phyloP scores from a whole-genome alignment of 2,888 invertebrate species.

The Ctena decussata region DNA sequence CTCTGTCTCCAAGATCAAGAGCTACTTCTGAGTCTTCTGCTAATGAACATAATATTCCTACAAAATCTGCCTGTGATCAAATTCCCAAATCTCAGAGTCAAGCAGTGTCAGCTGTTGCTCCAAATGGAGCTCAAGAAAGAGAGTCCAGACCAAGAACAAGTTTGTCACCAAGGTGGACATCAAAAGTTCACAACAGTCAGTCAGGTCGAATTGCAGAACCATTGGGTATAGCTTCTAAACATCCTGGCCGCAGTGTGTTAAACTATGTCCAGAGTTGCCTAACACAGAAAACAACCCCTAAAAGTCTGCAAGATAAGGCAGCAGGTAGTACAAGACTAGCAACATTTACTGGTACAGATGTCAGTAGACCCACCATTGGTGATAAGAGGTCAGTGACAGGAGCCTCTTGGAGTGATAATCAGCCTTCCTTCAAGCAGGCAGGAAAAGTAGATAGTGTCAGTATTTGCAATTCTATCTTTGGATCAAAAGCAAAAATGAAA shows the following conservation, averaged over 20 bases:
- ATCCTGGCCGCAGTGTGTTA: slow-evolving; percentile 9
- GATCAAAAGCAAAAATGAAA: not conserved
- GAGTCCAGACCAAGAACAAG: not conserved
- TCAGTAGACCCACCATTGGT: not conserved
- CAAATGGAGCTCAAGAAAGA: not conserved
- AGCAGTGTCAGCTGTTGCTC: not conserved
- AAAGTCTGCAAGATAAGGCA: slow-evolving; percentile 6
- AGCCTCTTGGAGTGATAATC: too few relatives aligned
- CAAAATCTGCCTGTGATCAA: not conserved
- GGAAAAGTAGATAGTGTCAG: not conserved
- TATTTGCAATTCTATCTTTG: slow-evolving; percentile 4
- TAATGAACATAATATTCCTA: not conserved
- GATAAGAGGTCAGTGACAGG: not conserved
- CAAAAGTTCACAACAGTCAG: not conserved
- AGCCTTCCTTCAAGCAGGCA: not conserved
- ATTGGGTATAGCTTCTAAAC: not conserved
- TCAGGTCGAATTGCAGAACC: not conserved
- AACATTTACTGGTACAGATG: not conserved
- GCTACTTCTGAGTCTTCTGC: not conserved
- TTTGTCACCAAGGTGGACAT: not conserved
- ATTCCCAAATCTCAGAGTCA: too few relatives aligned
- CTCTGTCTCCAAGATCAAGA: slow-evolving; percentile 20
- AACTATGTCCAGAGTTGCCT: slow-evolving; percentile 27
- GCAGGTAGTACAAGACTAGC: not conserved
- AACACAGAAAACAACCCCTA: not conserved